These are phyloP conservation scores for Pissodes strobi DNA, from an alignment of 1,140 invertebrate genomes.

Conservation along the genomic window DNA sequence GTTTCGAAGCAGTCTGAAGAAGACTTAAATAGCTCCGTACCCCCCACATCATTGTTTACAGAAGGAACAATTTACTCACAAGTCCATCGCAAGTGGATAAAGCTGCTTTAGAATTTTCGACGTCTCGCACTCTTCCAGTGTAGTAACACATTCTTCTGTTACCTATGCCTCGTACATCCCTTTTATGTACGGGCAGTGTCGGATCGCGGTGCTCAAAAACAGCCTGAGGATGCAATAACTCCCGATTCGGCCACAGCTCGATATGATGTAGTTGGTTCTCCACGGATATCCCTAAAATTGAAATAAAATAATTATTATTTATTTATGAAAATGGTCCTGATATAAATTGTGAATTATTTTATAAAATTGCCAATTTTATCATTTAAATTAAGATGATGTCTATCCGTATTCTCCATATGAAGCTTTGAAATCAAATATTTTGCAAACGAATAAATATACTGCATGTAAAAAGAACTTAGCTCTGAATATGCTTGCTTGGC, in stretches of 20 bases:
- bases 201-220: constrained; percentile 60
- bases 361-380: no score
- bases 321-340: no score
- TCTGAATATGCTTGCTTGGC: no score
- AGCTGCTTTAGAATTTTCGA: constrained; percentile 59
- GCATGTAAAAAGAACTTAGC: no score
- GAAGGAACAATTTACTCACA: constrained; percentile 60
- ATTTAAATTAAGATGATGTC: no score
- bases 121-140: constrained; percentile 58
- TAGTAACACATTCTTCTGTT: constrained; percentile 61
- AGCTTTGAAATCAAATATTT: no score
- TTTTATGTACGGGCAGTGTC: constrained; percentile 32
- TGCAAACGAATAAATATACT: no score
- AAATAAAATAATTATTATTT: not conserved
- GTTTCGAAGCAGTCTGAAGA: no score
- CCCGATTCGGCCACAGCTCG: constrained; percentile 60
- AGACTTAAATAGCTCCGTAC: no score
- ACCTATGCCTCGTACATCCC: constrained; percentile 35
- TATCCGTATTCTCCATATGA: no score
- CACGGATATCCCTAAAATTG: constrained; percentile 39
- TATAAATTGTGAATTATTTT: no score
- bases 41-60: no score
- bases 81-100: constrained; percentile 67
- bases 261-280: constrained; percentile 57
- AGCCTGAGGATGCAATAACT: constrained; percentile 62